Evolutionary conservation across 2,797 vertebrate species (phyloP), one percentile per base, ranked within the genome.

Genomic region (Bradypodion ventrale): DNA sequence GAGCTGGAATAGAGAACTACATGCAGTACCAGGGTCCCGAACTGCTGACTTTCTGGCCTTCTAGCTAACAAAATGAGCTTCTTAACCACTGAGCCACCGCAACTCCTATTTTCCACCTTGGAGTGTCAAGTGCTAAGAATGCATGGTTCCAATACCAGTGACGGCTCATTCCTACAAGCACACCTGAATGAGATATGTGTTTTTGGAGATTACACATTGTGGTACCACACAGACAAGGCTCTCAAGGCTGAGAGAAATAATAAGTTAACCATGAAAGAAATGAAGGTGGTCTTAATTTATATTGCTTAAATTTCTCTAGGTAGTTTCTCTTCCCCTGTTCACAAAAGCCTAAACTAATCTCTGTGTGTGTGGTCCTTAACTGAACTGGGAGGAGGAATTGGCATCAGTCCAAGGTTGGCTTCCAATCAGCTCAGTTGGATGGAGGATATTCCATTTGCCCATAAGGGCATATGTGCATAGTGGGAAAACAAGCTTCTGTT

Each of bases 371-470:
- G 87, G 66, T 88, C 87, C 68, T 2, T 1, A 72, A 29, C 12
- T 69, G 12, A 56, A 69, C 15, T 0, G 0, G n/a, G 46, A 75
- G 15, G 10, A 87, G 76, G 32, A 85, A 29, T 37, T 80, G 62
- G 52, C 76, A 70, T 27, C 1, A 1, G 73, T 92, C 78, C 85
- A 88, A 0, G 0, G 69, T 81, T 63, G 87, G 13, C 59, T 83
- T 81, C 59, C 85, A 84, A 80, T 42, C 25, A 78, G 66, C 85
- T 62, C 40, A 56, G 29, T 35, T 78, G 40, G 72, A 32, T 42
- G 13, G n/a, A 84, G 75, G 76, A 25, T 19, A 42, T 75, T 90
- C 32, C 6, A 62, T 85, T 86, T 91, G 37, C 83, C 69, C 81
- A 77, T 62, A 60, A 88, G 83, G 88, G 19, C 42, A 74, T 42